These are phyloP conservation scores for Xiphophorus couchianus DNA, from an alignment of 2,113 vertebrate genomes.

Conservation along the genomic window DNA sequence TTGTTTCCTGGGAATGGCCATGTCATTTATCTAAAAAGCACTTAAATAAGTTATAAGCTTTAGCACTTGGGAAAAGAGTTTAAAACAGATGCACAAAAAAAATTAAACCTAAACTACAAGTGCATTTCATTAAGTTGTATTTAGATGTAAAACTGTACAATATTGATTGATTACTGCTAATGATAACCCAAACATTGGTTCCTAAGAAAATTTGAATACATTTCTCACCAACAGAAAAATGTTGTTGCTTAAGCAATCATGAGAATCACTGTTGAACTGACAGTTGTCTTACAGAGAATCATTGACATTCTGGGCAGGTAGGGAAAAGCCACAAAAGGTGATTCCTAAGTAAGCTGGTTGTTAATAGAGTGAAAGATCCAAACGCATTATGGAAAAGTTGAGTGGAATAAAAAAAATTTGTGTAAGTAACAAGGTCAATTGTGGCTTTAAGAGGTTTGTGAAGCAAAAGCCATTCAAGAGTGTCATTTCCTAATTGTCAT, in stretches of 20 bases:
- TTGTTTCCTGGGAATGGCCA: constrained; percentile 8
- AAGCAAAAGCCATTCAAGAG: too few relatives aligned
- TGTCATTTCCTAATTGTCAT: too few relatives aligned
- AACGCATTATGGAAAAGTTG: too few relatives aligned
- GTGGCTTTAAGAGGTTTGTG: too few relatives aligned
- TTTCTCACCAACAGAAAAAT: not conserved
- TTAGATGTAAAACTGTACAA: too few relatives aligned
- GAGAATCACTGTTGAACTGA: not conserved
- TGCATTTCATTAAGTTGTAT: not conserved
- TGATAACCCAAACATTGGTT: not conserved
- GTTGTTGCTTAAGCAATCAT: not conserved
- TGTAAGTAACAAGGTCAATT: too few relatives aligned
- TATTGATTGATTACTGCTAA: not conserved
- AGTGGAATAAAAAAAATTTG: too few relatives aligned
- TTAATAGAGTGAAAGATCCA: too few relatives aligned
- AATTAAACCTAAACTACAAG: not conserved
- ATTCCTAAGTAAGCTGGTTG: too few relatives aligned
- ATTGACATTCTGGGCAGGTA: too few relatives aligned
- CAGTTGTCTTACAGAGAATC: too few relatives aligned
- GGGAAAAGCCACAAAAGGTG: too few relatives aligned
- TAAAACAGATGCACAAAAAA: not conserved
- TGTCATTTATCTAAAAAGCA: constrained; percentile 8
- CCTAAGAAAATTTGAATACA: not conserved
- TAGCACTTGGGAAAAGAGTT: not conserved
- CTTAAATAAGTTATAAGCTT: not conserved